Conservation (phyloP, 2,888 invertebrate genomes). For the Petrolisthes cinctipes region DNA sequence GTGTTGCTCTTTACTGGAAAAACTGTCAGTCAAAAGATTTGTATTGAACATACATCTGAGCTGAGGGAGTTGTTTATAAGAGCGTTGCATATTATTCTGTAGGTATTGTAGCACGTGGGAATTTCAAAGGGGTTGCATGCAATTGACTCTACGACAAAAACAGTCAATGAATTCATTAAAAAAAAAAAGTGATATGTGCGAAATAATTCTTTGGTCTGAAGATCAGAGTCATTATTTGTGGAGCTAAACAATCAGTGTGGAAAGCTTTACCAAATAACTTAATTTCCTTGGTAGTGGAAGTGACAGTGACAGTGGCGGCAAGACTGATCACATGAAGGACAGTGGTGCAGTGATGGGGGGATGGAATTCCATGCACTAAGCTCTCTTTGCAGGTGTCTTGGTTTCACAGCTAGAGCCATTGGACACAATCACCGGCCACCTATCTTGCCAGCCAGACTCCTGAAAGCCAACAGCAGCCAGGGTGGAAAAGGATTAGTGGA, state of each 20-base stretch:
- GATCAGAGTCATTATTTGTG: constrained; percentile 25
- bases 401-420: constrained; percentile 4
- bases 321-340: constrained; percentile 25
- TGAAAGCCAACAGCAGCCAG: constrained; percentile 23
- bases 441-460: constrained; percentile 13
- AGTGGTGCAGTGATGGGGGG: constrained; percentile 50
- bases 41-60: neutral
- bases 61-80: neutral
- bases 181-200: constrained; percentile 28
- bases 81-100: neutral
- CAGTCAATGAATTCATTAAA: neutral
- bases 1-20: constrained; percentile 14
- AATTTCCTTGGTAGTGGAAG: constrained; percentile 50
- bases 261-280: constrained; percentile 43
- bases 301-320: constrained; percentile 50
- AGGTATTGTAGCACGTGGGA: constrained; percentile 36
- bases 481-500: constrained; percentile 34
- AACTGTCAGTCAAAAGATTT: neutral
- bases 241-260: constrained; percentile 43
- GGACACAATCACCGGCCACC: constrained; percentile 21
- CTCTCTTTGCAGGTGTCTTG: constrained; percentile 55
- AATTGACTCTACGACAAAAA: constrained; percentile 36
- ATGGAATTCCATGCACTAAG: constrained; percentile 56
- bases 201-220: constrained; percentile 18
- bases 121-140: constrained; percentile 51